These are phyloP conservation scores for Ephialtes manifestator DNA, from an alignment of 2,888 invertebrate genomes.

Conservation along the genomic window DNA sequence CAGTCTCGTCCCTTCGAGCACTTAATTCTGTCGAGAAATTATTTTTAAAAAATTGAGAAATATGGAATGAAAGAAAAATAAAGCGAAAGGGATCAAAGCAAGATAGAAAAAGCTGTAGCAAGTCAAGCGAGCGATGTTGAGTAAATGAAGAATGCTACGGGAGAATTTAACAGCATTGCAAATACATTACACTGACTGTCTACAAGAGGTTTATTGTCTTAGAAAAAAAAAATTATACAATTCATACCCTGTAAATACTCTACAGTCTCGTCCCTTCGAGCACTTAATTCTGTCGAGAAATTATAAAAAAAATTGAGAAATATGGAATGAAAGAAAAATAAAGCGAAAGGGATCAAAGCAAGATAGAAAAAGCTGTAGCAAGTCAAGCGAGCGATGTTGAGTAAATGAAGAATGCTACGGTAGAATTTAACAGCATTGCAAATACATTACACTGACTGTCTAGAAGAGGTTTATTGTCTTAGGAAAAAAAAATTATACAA, in stretches of 20 bases:
- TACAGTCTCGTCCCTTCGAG: no score
- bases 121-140: slow-evolving; percentile 80
- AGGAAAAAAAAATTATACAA: background rate
- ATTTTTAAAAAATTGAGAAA: slow-evolving; percentile 26
- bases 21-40: background rate
- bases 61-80: slow-evolving; percentile 14
- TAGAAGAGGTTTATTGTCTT: no score
- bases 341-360: background rate
- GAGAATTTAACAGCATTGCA: no score
- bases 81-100: background rate
- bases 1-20: background rate
- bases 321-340: slow-evolving; percentile 14
- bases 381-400: slow-evolving; percentile 80
- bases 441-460: no score
- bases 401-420: no score
- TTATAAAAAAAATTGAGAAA: slow-evolving; percentile 16
- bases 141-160: slow-evolving; percentile 23
- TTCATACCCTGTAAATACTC: background rate
- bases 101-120: slow-evolving; percentile 52
- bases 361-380: slow-evolving; percentile 52
- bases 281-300: background rate
- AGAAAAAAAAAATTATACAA: background rate
- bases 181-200: background rate
- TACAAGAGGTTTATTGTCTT: no score
- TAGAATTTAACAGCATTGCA: no score